These are phyloP conservation scores for Ecdyonurus torrentis DNA, from an alignment of 2,888 invertebrate species.

Conservation along the genomic window DNA sequence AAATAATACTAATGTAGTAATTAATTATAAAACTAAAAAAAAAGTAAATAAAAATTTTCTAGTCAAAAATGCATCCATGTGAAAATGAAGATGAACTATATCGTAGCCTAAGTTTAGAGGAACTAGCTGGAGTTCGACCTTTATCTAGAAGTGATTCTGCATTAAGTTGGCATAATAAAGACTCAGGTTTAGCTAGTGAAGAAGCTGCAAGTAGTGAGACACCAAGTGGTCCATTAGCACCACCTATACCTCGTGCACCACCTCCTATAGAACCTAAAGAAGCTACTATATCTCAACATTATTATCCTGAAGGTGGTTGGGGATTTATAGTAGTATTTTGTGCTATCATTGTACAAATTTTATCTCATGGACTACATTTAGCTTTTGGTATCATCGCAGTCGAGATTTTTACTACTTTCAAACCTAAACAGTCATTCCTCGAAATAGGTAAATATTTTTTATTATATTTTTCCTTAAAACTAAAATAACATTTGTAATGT, in stretches of 20 bases:
- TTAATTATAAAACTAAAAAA: neutral
- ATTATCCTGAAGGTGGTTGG: constrained; percentile 80
- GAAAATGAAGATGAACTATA: neutral
- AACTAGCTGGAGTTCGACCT: neutral
- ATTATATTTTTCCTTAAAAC: no score
- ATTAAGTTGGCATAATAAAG: constrained; percentile 13
- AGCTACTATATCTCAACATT: constrained; percentile 26
- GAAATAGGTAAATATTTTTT: neutral
- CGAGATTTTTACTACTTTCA: neutral
- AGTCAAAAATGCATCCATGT: neutral
- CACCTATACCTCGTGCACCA: neutral
- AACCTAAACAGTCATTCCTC: neutral
- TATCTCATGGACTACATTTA: constrained; percentile 56
- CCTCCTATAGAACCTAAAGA: constrained; percentile 3
- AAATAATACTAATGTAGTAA: neutral
- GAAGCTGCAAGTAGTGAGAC: constrained; percentile 8
- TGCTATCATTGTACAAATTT: constrained; percentile 51
- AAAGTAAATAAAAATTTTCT: no score
- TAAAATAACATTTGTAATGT: no score
- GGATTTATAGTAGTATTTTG: constrained; percentile 65
- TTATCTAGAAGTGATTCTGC: neutral
- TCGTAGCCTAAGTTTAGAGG: neutral
- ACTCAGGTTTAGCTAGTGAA: constrained; percentile 24
- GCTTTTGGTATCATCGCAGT: neutral
- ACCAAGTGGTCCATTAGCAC: neutral